phyloP scores from a whole-genome alignment of 2,888 invertebrate species.

The Melieria picta region DNA sequence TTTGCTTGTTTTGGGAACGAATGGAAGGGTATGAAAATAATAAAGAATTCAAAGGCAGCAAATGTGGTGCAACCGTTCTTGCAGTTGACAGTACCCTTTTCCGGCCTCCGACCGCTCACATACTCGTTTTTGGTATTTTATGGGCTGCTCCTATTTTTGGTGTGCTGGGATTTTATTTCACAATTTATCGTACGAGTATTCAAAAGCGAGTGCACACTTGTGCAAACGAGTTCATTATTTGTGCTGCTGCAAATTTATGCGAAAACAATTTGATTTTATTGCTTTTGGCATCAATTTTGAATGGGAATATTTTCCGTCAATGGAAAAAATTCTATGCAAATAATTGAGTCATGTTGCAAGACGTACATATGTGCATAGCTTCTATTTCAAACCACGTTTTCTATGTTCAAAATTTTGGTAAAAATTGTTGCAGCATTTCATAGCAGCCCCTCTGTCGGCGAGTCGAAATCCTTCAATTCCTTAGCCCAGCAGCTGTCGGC shows the following conservation, averaged over 20 bases:
- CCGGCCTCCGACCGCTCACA: background rate
- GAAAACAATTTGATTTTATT: constrained; percentile 64
- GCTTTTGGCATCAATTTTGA: constrained; percentile 59
- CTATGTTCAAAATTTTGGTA: background rate
- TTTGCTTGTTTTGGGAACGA: too few species aligned
- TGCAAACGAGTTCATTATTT: constrained; percentile 61
- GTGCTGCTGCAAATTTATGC: constrained; percentile 50
- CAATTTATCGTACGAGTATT: constrained; percentile 52
- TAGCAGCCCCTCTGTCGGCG: too few species aligned
- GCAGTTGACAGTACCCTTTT: constrained; percentile 20
- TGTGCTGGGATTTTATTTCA: constrained; percentile 39
- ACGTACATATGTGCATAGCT: too few species aligned
- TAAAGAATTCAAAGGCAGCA: too few species aligned
- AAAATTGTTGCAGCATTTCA: constrained; percentile 22
- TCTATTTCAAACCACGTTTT: background rate
- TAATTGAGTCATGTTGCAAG: constrained; percentile 56
- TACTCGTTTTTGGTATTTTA: background rate
- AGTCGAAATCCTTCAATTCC: too few species aligned
- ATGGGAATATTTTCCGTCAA: constrained; percentile 11
- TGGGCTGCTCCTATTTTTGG: constrained; percentile 10
- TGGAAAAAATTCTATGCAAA: constrained; percentile 28
- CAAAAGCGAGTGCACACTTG: constrained; percentile 45
- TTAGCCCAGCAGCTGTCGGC: too few species aligned
- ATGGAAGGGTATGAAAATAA: too few species aligned
- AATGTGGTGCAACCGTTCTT: background rate